phyloP scores from a whole-genome alignment of 2,113 vertebrate species.

The Sapayoa aenigma region DNA sequence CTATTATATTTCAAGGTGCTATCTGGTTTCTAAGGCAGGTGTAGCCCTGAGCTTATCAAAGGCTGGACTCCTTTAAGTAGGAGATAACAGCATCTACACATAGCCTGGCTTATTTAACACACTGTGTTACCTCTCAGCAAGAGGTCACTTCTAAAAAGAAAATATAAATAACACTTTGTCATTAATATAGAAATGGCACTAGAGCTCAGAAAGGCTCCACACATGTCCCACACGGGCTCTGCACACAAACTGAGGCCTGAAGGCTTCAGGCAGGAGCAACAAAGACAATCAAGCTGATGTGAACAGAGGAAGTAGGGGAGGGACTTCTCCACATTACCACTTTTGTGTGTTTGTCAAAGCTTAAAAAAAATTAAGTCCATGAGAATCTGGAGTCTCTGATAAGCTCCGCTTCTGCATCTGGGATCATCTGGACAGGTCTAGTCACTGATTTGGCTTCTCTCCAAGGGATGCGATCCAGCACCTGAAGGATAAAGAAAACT shows the following conservation, averaged over 20 bases:
- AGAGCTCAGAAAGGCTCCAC: conserved; percentile 70
- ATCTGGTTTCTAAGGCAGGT: conserved; percentile 80
- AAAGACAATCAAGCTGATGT: conserved; percentile 35
- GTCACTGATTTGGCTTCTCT: conserved; percentile 53
- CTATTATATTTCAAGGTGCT: conserved; percentile 75
- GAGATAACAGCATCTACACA: conserved; percentile 68
- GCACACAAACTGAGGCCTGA: conserved; percentile 63
- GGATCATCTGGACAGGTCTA: conserved; percentile 69
- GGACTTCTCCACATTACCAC: conserved; percentile 78
- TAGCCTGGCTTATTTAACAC: conserved; percentile 66
- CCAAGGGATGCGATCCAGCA: conserved; percentile 63
- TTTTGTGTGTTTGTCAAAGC: conserved; percentile 77
- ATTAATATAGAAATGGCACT: conserved; percentile 66
- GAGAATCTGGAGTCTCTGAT: conserved; percentile 65
- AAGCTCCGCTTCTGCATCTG: conserved; percentile 58
- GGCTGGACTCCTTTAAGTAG: conserved; percentile 67
- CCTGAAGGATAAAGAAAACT: conserved; percentile 64
- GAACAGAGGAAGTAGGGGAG: conserved; percentile 49
- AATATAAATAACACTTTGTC: conserved; percentile 78
- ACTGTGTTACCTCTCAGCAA: conserved; percentile 62
- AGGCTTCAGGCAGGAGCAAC: conserved; percentile 60
- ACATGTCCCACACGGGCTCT: conserved; percentile 58
- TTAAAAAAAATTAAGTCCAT: conserved; percentile 65
- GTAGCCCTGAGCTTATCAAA: conserved; percentile 79
- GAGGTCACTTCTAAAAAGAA: conserved; percentile 73